Percentiles rank a stretch among this genome's conserved stretches.
phyloP scores from a whole-genome alignment of 2,797 vertebrate genomes.

The Megalops cyprinoides region DNA sequence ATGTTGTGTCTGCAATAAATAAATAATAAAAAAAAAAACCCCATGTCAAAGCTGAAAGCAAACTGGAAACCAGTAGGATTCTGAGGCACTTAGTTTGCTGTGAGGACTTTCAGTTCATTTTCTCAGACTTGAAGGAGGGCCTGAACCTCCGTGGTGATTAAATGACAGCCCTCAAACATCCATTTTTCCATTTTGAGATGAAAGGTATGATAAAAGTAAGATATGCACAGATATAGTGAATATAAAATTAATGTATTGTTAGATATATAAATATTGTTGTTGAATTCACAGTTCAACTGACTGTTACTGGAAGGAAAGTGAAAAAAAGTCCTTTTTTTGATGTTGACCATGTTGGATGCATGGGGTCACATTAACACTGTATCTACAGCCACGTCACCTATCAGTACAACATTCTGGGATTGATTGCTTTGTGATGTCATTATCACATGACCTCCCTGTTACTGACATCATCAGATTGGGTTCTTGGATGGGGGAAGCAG shows the following conservation, averaged over 20 bases:
- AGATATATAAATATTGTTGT: conserved; percentile 51
- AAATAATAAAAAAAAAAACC: too few relatives aligned
- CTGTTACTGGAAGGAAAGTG: conserved; percentile 46
- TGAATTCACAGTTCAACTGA: conserved; percentile 40
- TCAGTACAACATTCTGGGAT: conserved; percentile 22
- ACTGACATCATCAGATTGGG: conserved; percentile 39
- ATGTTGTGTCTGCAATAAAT: too few relatives aligned
- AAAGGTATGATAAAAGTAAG: conserved; percentile 41
- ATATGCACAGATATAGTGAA: conserved; percentile 35
- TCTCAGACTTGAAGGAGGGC: too few relatives aligned
- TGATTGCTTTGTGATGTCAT: conserved; percentile 41
- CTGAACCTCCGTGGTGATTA: too few relatives aligned
- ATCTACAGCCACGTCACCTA: conserved; percentile 55
- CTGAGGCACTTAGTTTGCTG: too few relatives aligned
- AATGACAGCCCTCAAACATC: too few relatives aligned
- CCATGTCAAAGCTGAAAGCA: too few relatives aligned
- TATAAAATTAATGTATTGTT: too few relatives aligned
- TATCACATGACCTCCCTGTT: conserved; percentile 19
- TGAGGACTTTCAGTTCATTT: too few relatives aligned
- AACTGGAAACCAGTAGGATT: too few relatives aligned
- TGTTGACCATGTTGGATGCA: conserved; percentile 53
- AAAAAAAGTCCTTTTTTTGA: neutral
- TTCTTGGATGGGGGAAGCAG: conserved; percentile 10
- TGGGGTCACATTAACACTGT: conserved; percentile 55
- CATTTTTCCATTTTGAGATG: neutral